These are phyloP conservation scores for Eira barbara DNA, from an alignment of 2,113 vertebrate species.

Conservation along the genomic window DNA sequence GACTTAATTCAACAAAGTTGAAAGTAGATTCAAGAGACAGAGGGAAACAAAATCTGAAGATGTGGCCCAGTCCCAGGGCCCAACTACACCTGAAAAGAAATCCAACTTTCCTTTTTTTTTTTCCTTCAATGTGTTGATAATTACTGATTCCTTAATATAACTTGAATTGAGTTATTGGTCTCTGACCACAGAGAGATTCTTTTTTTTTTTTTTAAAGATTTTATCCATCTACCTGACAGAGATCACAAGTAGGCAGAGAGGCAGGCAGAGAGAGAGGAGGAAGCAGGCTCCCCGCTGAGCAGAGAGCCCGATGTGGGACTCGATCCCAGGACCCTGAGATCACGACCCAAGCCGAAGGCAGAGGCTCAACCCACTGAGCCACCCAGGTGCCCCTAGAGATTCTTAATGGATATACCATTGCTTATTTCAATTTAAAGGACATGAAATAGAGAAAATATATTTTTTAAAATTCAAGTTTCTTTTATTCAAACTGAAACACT, in stretches of 20 bases:
- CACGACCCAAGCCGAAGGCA: too few relatives aligned
- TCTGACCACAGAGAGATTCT: neutral
- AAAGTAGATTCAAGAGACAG: neutral
- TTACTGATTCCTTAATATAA: neutral
- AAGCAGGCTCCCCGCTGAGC: too few relatives aligned
- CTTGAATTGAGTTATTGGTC: neutral
- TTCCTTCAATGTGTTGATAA: neutral
- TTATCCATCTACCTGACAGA: too few relatives aligned
- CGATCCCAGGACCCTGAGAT: too few relatives aligned
- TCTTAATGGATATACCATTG: neutral
- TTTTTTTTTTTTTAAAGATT: too few relatives aligned
- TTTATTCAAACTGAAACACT: neutral
- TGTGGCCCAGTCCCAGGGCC: neutral
- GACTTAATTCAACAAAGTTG: neutral
- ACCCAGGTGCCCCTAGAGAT: neutral
- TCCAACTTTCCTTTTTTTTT: neutral
- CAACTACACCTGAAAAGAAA: neutral
- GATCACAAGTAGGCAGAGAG: too few relatives aligned
- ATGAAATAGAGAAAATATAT: neutral
- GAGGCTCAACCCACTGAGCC: too few relatives aligned
- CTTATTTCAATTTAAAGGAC: neutral
- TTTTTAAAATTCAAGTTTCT: neutral
- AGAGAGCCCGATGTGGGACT: too few relatives aligned
- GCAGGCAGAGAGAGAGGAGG: too few relatives aligned
- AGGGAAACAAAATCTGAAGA: neutral